Percentiles rank a stretch among this genome's conserved stretches.
Evolutionary conservation across 2,888 invertebrate species (phyloP).

Genomic region (Luffia ferchaultella): DNA sequence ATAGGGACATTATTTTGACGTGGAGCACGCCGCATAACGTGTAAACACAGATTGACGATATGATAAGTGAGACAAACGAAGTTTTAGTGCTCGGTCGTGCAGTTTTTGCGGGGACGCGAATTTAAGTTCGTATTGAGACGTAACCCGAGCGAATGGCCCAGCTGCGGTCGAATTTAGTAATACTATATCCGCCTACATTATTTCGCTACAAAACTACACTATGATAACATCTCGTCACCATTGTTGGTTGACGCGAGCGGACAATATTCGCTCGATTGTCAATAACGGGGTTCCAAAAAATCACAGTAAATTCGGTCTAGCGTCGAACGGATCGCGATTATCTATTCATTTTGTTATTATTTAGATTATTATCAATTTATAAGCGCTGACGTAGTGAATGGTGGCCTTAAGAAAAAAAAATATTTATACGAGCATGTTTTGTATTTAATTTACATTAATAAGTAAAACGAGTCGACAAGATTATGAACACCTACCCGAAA

Average conservation of each 20-base stretch:
- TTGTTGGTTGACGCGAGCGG: not conserved
- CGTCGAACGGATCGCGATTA: not conserved
- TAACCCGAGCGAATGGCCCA: conserved; percentile 2
- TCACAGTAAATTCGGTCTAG: not conserved
- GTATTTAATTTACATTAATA: not conserved
- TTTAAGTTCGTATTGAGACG: conserved; percentile 16
- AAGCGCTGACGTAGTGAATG: not conserved
- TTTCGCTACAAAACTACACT: not conserved
- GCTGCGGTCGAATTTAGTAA: conserved; percentile 1
- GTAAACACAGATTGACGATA: conserved; percentile 60
- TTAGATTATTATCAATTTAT: not conserved
- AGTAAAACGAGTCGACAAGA: too few relatives aligned
- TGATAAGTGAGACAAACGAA: conserved; percentile 59
- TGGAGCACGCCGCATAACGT: conserved; percentile 50
- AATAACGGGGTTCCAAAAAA: not conserved
- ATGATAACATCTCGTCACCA: not conserved
- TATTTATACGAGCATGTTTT: not conserved
- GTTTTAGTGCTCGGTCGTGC: conserved; percentile 21
- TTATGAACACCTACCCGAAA: too few relatives aligned
- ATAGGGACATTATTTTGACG: conserved; percentile 67
- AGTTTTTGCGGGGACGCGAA: conserved; percentile 29
- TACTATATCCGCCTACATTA: not conserved
- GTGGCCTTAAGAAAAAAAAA: not conserved
- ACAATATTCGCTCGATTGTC: not conserved
- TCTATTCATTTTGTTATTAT: not conserved